Conservation (phyloP, 1,140 invertebrate species). For the Acromyrmex charruanus region DNA sequence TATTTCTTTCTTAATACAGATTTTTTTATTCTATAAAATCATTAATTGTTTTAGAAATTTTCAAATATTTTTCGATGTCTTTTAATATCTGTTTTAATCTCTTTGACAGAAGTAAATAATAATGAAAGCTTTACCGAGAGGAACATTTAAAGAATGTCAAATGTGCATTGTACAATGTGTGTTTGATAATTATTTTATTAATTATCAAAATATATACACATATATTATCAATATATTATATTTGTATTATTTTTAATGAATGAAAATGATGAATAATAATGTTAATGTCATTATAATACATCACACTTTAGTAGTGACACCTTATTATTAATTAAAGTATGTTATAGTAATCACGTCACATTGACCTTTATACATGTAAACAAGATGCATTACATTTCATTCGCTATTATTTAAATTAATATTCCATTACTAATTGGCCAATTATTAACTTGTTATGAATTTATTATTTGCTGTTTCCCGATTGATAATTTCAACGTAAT, state of each 20-base stretch:
- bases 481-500: conserved; percentile 22
- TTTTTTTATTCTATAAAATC: not conserved
- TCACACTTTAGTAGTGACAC: conserved; percentile 7
- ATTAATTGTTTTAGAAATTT: not conserved
- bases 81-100: not conserved
- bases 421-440: not conserved
- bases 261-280: not conserved
- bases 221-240: no score
- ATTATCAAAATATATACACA: not conserved
- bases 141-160: not conserved
- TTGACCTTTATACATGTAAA: conserved; percentile 3
- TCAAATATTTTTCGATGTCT: not conserved
- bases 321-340: conserved; percentile 55
- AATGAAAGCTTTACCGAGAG: not conserved
- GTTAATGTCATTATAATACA: not conserved
- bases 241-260: not conserved
- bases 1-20: not conserved
- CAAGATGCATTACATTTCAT: not conserved
- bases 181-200: not conserved
- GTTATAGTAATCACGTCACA: conserved; percentile 39
- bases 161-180: not conserved
- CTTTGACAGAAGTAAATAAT: not conserved
- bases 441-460: not conserved
- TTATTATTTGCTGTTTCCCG: conserved; percentile 5
- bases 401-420: conserved; percentile 4